These are phyloP conservation scores for Dusona sp. DNA, from an alignment of 2,888 invertebrate genomes.

Conservation along the genomic window DNA sequence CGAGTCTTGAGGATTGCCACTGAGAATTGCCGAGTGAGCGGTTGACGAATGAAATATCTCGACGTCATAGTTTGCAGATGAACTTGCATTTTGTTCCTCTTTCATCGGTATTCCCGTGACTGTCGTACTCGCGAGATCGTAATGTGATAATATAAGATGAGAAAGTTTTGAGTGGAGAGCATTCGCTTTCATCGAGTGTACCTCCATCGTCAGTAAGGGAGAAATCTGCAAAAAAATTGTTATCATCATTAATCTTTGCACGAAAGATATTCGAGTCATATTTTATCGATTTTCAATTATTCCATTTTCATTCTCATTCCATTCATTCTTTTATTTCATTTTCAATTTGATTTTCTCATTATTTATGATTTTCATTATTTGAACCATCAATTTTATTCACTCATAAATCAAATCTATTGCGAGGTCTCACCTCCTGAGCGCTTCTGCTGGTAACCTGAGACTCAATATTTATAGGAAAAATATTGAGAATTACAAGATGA, in stretches of 20 bases:
- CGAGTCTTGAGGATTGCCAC: conserved; percentile 88
- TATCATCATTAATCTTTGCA: conserved; percentile 17
- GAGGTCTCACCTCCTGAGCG: conserved; percentile 86
- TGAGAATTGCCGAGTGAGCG: conserved; percentile 93
- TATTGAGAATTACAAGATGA: conserved; percentile 95
- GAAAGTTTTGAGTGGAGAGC: conserved; percentile 91
- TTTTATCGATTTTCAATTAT: background rate
- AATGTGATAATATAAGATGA: conserved; percentile 93
- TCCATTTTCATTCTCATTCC: background rate
- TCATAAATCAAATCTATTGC: background rate
- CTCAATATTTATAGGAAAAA: conserved; percentile 93
- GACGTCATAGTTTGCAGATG: conserved; percentile 99
- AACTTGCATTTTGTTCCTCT: conserved; percentile 99
- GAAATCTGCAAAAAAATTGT: conserved; percentile 87
- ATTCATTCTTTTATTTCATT: background rate
- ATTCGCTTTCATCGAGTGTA: conserved; percentile 92
- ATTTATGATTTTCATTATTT: background rate
- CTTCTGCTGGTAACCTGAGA: conserved; percentile 91
- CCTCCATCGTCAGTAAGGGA: conserved; percentile 90
- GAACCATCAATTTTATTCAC: background rate
- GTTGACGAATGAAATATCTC: conserved; percentile 96
- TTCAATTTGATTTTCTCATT: background rate
- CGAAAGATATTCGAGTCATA: background rate
- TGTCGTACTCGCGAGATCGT: conserved; percentile 96
- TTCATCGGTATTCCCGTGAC: conserved; percentile 99